Conservation (phyloP, 1,140 invertebrate genomes). For the Lepeophtheirus salmonis region DNA sequence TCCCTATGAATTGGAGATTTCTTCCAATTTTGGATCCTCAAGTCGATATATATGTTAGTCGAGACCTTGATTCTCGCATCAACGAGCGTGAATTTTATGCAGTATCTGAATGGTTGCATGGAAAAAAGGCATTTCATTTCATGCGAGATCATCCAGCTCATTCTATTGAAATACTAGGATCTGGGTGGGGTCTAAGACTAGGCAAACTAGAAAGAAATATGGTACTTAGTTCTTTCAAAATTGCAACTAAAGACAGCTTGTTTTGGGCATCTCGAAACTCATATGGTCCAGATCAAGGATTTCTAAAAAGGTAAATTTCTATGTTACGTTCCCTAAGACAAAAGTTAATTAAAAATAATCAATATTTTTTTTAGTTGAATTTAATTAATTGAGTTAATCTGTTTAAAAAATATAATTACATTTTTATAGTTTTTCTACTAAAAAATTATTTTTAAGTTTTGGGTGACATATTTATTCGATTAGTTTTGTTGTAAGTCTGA, state of each 20-base stretch:
- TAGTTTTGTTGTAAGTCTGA: too few relatives aligned
- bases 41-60: not conserved
- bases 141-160: slow-evolving; percentile 20
- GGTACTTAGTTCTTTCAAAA: not conserved
- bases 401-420: too few relatives aligned
- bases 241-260: not conserved
- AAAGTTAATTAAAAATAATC: not conserved
- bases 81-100: slow-evolving; percentile 4
- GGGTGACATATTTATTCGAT: too few relatives aligned
- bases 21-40: slow-evolving; percentile 11
- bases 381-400: too few relatives aligned
- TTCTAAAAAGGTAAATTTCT: slow-evolving; percentile 7
- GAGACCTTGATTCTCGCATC: slow-evolving; percentile 12
- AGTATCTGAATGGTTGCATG: slow-evolving; percentile 16
- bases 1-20: slow-evolving; percentile 18
- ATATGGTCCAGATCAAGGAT: slow-evolving; percentile 17
- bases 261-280: slow-evolving; percentile 6
- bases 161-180: slow-evolving; percentile 15
- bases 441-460: too few relatives aligned
- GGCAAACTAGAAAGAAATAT: not conserved
- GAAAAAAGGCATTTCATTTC: slow-evolving; percentile 15
- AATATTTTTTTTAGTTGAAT: too few relatives aligned
- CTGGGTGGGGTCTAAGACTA: slow-evolving; percentile 11
- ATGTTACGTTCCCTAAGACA: not conserved
- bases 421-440: too few relatives aligned